Percentiles rank a stretch among this genome's conserved stretches.
Conservation (phyloP, 2,888 invertebrate species). For the Standfussiana lucernea region DNA sequence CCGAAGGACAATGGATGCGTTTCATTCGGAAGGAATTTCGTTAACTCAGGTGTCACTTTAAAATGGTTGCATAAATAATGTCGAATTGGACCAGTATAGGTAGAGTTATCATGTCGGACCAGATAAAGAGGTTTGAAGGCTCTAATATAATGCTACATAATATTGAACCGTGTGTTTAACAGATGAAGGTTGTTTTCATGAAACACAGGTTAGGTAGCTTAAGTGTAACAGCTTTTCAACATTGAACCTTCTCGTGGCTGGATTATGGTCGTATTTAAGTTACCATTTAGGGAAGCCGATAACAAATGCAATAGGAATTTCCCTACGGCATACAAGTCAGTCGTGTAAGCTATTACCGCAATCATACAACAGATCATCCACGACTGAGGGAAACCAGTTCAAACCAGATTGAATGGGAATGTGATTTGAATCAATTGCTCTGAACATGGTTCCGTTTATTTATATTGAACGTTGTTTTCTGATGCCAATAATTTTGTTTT, state of each 20-base stretch:
- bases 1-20: slow-evolving; percentile 1
- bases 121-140: slow-evolving; percentile 20
- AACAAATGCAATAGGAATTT: slow-evolving; percentile 52
- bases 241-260: neutral
- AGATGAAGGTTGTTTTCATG: slow-evolving; percentile 10
- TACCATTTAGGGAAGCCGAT: neutral
- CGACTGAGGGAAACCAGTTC: slow-evolving; percentile 17
- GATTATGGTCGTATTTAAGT: slow-evolving; percentile 18
- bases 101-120: slow-evolving; percentile 24
- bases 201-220: neutral
- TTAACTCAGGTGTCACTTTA: slow-evolving; percentile 47
- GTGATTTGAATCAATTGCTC: slow-evolving; percentile 47
- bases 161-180: neutral
- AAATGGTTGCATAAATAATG: slow-evolving; percentile 46
- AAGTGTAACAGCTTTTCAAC: neutral
- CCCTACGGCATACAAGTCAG: slow-evolving; percentile 47
- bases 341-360: slow-evolving; percentile 50
- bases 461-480: neutral
- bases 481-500: neutral
- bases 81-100: slow-evolving; percentile 35
- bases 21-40: slow-evolving; percentile 50
- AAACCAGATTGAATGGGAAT: slow-evolving; percentile 15
- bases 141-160: slow-evolving; percentile 1
- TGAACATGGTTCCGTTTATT: slow-evolving; percentile 22
- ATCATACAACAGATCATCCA: slow-evolving; percentile 48